Percentiles rank a stretch among this genome's conserved stretches.
Conservation (phyloP, 1,140 invertebrate species). For the Drosophila parabipectinata region DNA sequence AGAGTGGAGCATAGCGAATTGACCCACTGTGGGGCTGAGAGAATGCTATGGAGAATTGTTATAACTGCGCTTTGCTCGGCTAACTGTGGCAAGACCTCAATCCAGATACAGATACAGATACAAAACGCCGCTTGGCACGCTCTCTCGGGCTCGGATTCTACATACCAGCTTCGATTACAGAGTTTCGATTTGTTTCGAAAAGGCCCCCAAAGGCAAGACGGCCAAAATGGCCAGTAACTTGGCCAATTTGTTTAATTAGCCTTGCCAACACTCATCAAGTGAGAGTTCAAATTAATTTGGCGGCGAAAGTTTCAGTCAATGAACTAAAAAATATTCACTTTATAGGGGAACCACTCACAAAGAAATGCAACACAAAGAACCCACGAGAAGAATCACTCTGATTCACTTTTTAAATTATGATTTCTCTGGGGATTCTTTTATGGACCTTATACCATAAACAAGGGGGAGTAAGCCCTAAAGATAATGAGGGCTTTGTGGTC, state of each 20-base stretch:
- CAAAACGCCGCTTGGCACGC: conserved; percentile 62
- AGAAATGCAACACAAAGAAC: not conserved
- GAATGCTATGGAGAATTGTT: conserved; percentile 57
- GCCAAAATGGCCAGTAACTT: conserved; percentile 12
- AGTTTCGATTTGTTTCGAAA: conserved; percentile 19
- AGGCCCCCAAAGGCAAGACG: conserved; percentile 8
- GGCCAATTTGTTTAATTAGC: conserved; percentile 72
- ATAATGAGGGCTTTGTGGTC: not conserved
- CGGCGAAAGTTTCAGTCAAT: conserved; percentile 27
- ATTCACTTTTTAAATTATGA: not conserved
- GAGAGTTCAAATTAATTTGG: conserved; percentile 55
- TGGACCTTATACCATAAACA: not conserved
- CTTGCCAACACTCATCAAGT: conserved; percentile 45
- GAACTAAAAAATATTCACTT: not conserved
- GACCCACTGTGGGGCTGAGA: conserved; percentile 62
- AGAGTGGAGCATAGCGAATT: conserved; percentile 49
- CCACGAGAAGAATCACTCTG: not conserved
- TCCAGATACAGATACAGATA: conserved; percentile 46
- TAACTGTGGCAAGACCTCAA: conserved; percentile 74
- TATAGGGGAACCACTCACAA: not conserved
- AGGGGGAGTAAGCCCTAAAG: not conserved
- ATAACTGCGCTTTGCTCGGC: conserved; percentile 58
- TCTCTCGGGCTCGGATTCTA: conserved; percentile 18
- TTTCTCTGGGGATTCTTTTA: not conserved
- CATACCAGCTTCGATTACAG: conserved; percentile 28